Evolutionary conservation across 64 coral and sea anemone species (phyloP).

Genomic region (Exaiptasia diaphana): DNA sequence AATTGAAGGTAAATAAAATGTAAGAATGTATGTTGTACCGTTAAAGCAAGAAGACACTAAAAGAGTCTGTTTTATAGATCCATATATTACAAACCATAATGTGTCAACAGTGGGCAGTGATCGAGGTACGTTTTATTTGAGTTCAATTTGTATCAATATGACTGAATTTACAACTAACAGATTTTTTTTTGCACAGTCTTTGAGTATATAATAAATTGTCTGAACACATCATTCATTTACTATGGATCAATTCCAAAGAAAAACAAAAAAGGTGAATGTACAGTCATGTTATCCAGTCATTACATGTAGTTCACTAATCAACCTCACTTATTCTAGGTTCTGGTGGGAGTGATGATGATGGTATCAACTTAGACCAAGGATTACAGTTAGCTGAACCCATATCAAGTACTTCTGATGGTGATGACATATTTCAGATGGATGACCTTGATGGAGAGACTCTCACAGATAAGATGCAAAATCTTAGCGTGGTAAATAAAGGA

Average conservation of each 20-base stretch:
- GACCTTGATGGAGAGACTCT: background rate
- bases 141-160: background rate
- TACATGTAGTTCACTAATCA: too few relatives aligned
- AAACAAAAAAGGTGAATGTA: conserved; percentile 9
- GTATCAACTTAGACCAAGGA: too few relatives aligned
- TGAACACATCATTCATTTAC: conserved; percentile 41
- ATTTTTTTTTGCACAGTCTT: conserved; percentile 4
- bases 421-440: conserved; percentile 21
- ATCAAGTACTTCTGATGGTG: too few relatives aligned
- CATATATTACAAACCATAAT: conserved; percentile 32
- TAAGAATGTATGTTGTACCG: too few relatives aligned
- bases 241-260: background rate
- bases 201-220: conserved; percentile 38
- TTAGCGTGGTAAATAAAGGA: background rate
- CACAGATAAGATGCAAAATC: background rate
- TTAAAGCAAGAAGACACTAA: background rate
- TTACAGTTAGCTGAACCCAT: too few relatives aligned
- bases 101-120: conserved; percentile 47
- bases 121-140: conserved; percentile 33
- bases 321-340: too few relatives aligned
- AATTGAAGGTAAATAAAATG: conserved; percentile 60
- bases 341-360: too few relatives aligned
- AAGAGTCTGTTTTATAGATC: background rate
- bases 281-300: too few relatives aligned
- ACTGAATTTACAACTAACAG: background rate